Base-by-base conservation (phyloP, 2,888 invertebrate species). In the Charanyca ferruginea region DNA sequence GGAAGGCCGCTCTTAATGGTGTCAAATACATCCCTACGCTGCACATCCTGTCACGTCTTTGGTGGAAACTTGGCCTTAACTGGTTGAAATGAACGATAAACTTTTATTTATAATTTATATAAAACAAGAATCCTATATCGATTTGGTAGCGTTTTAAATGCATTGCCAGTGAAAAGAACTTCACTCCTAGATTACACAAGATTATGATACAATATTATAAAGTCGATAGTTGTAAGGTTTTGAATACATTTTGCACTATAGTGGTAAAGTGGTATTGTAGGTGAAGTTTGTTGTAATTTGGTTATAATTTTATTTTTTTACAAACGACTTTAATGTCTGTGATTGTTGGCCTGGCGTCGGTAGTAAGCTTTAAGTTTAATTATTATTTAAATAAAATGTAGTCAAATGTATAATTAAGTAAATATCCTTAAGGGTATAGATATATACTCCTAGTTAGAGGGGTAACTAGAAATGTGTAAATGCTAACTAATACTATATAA, bases 301-400 rank as follows among this genome's bases (percentile, higher is more conserved):
- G 84, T 91, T 87, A 77, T 58, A 84, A 86, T 89, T 90, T 89
- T 89, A 88, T 90, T 87, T 90, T 90, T 90, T 82, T 90, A 89
- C 80, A 66, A 83, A 80, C 64, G 73, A 77, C 67, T 77, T 77
- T 72, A 65, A 77, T 68, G 86, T 86, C 87, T 90, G 90, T 90
- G 89, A 90, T 87, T 60, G 77, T 79, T 80, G 77, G 60, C 73
- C 76, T 51, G 66, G 53, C 49, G 75, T 81, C 72, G 79, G 77
- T 80, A 67, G 75, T 78, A 45, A 73, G 45, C 65, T 77, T 77
- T 73, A 77, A 68, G 67, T 73, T 67, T 60, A 63, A 70, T 76
- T 73, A 66, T 77, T 59, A 57, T 58, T 51, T 47, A 68, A 60
- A 45, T 28, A 67, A 48, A 67, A 45, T 53, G 11, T 73, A 73